These are phyloP conservation scores for Neotoma lepida DNA, from an alignment of 2,113 vertebrate species.

Conservation along the genomic window DNA sequence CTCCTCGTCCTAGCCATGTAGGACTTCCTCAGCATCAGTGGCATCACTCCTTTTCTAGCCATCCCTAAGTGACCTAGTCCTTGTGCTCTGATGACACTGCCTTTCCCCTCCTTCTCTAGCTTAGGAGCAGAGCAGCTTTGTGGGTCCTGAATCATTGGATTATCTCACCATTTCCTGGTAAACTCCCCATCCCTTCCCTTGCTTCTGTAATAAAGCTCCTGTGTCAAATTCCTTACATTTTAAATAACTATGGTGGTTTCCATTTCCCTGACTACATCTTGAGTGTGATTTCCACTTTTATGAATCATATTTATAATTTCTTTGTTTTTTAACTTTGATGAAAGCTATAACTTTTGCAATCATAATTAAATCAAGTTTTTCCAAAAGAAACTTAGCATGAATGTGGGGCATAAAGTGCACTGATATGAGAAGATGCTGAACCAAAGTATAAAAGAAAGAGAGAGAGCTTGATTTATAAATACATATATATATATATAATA, in stretches of 20 bases:
- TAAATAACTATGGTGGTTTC: background rate
- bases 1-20: background rate
- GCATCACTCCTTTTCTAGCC: background rate
- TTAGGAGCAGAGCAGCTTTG: background rate
- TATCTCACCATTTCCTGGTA: background rate
- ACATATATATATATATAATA: too few relatives aligned
- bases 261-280: background rate
- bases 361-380: background rate
- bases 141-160: background rate
- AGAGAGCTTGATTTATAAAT: background rate
- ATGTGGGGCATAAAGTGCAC: background rate
- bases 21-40: background rate
- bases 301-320: background rate
- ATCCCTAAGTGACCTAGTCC: background rate
- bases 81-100: background rate
- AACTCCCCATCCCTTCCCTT: background rate
- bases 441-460: background rate
- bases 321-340: constrained; percentile 36
- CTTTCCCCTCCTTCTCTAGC: background rate
- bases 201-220: background rate
- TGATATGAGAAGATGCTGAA: constrained; percentile 1
- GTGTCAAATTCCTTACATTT: background rate
- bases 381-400: background rate
- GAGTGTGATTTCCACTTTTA: constrained; percentile 27
- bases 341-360: background rate